Conservation (phyloP, 2,113 vertebrate species). For the Ovis aries region DNA sequence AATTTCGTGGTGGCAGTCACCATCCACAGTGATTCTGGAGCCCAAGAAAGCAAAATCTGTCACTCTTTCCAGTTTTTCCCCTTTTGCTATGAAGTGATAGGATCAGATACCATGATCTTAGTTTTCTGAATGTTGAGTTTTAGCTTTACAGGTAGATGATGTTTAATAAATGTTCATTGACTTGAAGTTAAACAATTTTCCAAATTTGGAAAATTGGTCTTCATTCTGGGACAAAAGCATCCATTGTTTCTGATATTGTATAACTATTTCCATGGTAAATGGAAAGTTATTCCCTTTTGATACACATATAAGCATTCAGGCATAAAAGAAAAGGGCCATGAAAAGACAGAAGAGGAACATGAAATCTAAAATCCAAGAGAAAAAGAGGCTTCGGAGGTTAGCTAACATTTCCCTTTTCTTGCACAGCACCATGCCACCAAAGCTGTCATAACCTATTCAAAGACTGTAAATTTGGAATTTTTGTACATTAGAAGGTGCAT, state of each 20-base stretch:
- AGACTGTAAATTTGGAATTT: constrained; percentile 64
- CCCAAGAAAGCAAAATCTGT: not conserved
- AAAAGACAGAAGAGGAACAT: not conserved
- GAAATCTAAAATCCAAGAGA: constrained; percentile 43
- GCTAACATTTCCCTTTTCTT: constrained; percentile 25
- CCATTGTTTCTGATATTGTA: not conserved
- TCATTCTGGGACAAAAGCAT: constrained; percentile 20
- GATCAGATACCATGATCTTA: not conserved
- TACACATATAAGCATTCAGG: not conserved
- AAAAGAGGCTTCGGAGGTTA: constrained; percentile 34
- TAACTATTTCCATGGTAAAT: not conserved
- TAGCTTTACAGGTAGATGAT: not conserved
- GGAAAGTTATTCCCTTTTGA: not conserved
- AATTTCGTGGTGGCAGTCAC: not conserved
- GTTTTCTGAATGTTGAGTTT: not conserved
- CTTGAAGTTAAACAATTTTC: not conserved
- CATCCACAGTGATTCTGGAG: not conserved
- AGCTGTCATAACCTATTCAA: constrained; percentile 44
- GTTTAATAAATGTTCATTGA: not conserved
- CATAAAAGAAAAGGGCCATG: not conserved
- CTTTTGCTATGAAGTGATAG: not conserved
- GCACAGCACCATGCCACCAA: constrained; percentile 6
- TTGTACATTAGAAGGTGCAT: constrained; percentile 59
- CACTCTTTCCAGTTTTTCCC: not conserved
- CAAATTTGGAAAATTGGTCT: not conserved